Conservation (phyloP, 2,888 invertebrate genomes). For the Anoplius nigerrimus region DNA sequence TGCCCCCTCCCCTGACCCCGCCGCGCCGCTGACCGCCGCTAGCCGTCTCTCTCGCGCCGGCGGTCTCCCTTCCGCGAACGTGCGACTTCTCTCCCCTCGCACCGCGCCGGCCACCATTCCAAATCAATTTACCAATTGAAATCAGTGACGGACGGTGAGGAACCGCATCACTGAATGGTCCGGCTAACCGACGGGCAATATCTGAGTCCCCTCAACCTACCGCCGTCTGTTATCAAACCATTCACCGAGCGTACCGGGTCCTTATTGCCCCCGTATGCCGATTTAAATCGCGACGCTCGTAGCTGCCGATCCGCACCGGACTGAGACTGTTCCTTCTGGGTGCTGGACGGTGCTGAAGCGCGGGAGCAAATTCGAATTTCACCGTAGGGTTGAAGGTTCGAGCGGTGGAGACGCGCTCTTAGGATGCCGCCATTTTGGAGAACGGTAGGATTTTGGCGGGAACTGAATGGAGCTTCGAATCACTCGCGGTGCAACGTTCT, state of each 20-base stretch:
- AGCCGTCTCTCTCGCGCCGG: conserved; percentile 20
- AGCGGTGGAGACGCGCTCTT: too few relatives aligned
- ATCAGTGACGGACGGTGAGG: conserved; percentile 65
- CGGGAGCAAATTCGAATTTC: too few relatives aligned
- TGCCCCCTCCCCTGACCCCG: conserved; percentile 36
- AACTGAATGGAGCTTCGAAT: too few relatives aligned
- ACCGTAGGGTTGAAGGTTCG: too few relatives aligned
- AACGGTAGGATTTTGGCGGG: too few relatives aligned
- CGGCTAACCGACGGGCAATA: conserved; percentile 51
- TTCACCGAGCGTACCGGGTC: conserved; percentile 47
- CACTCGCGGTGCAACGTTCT: background rate
- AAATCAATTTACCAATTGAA: conserved; percentile 74
- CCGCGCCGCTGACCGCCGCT: conserved; percentile 16
- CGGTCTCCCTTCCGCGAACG: conserved; percentile 32
- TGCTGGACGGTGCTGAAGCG: too few relatives aligned
- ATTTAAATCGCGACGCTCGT: too few relatives aligned
- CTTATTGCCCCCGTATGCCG: conserved; percentile 30
- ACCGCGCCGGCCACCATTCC: conserved; percentile 45
- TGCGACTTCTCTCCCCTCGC: conserved; percentile 28
- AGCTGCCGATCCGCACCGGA: background rate
- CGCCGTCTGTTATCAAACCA: conserved; percentile 56
- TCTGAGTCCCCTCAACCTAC: conserved; percentile 30
- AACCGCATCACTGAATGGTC: conserved; percentile 58
- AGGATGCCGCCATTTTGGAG: too few relatives aligned
- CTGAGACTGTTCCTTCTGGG: conserved; percentile 13